Conservation (phyloP, 2,888 invertebrate genomes). For the Leucoptera coffeella region DNA sequence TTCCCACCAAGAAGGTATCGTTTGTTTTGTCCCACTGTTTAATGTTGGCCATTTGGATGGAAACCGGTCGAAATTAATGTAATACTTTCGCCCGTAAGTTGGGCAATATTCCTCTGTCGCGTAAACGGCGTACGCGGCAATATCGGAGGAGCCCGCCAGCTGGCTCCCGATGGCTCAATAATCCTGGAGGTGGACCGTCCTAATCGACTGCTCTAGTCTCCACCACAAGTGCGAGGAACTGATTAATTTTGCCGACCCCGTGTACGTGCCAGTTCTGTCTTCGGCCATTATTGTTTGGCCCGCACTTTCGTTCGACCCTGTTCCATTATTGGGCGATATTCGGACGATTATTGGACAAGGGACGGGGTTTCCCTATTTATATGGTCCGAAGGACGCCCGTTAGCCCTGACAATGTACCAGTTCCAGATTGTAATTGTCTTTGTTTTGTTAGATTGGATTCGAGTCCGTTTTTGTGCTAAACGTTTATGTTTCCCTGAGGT, state of each 20-base stretch:
- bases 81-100: no score
- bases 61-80: no score
- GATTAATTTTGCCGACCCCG: constrained; percentile 39
- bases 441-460: constrained; percentile 35
- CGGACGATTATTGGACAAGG: constrained; percentile 29
- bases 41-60: no score
- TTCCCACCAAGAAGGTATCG: background rate
- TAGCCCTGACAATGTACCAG: constrained; percentile 25
- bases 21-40: no score
- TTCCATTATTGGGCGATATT: constrained; percentile 42
- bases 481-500: background rate
- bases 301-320: constrained; percentile 25
- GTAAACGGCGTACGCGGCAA: constrained; percentile 41
- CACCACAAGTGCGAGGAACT: constrained; percentile 48
- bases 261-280: constrained; percentile 32
- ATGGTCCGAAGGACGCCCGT: constrained; percentile 27
- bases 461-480: constrained; percentile 13
- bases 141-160: constrained; percentile 45
- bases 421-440: constrained; percentile 38
- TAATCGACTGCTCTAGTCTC: constrained; percentile 49
- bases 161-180: constrained; percentile 49
- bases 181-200: constrained; percentile 38
- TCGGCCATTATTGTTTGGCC: constrained; percentile 34
- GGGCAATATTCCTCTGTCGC: no score
- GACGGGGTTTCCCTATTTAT: constrained; percentile 26